Percentiles rank a stretch among this genome's conserved stretches.
These are phyloP conservation scores for Atlantisia rogersi DNA, from an alignment of 2,113 vertebrate species.

Conservation along the genomic window DNA sequence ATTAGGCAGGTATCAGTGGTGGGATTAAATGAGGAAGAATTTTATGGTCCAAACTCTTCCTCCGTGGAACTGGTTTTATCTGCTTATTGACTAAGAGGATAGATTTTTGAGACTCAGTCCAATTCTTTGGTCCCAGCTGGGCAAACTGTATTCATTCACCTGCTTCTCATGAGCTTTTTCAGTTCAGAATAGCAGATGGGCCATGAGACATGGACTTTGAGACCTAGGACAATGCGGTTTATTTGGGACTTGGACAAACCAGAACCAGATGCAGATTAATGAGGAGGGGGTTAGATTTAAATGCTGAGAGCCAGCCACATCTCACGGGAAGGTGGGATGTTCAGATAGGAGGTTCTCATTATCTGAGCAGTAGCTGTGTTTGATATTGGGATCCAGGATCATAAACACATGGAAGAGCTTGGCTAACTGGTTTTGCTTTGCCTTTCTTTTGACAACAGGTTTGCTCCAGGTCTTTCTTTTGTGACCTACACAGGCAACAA, in stretches of 20 bases:
- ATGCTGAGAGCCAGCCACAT: neutral
- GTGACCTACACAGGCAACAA: constrained; percentile 85
- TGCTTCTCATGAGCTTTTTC: neutral
- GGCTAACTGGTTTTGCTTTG: neutral
- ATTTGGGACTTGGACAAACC: neutral
- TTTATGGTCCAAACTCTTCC: neutral
- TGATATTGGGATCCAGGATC: neutral
- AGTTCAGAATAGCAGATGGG: neutral
- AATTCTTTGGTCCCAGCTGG: neutral
- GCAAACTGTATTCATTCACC: neutral
- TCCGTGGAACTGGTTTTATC: neutral
- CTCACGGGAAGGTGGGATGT: neutral
- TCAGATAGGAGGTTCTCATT: neutral
- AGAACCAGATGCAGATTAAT: neutral
- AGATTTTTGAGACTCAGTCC: neutral
- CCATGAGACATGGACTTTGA: neutral
- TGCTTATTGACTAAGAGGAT: neutral
- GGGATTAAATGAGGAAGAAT: neutral
- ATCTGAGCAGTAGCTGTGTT: neutral
- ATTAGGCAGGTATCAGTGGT: neutral
- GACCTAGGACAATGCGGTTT: neutral
- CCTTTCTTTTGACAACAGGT: constrained; percentile 71
- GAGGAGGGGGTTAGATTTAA: neutral
- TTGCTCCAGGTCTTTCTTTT: constrained; percentile 83
- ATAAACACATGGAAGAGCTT: neutral